These are phyloP conservation scores for Xanthia togata DNA, from an alignment of 2,888 invertebrate species.

Conservation along the genomic window DNA sequence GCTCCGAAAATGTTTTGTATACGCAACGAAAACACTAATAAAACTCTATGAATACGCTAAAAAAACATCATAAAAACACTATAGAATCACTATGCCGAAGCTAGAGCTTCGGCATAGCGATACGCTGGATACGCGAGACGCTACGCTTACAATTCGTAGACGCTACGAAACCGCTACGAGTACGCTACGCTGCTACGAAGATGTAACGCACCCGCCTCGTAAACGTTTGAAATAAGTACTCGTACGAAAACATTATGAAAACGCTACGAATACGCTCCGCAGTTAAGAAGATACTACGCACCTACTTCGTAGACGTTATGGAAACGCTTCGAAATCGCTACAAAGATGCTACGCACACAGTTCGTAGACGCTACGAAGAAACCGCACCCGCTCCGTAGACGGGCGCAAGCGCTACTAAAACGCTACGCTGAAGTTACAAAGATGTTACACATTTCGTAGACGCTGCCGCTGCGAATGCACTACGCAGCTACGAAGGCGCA, in stretches of 20 bases:
- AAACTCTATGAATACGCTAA: background rate
- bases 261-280: background rate
- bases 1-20: background rate
- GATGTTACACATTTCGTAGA: background rate
- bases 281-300: background rate
- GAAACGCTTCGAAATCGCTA: background rate
- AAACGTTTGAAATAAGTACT: background rate
- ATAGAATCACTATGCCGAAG: background rate
- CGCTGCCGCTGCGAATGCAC: too few species aligned
- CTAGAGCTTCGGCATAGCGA: too few species aligned
- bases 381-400: too few species aligned
- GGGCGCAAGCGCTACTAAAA: background rate
- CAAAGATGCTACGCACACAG: background rate
- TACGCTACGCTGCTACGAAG: background rate
- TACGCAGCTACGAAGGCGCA: background rate
- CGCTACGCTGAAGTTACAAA: background rate
- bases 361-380: slow-evolving; percentile 4
- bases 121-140: too few species aligned
- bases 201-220: too few species aligned
- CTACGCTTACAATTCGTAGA: background rate
- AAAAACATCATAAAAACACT: background rate
- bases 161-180: background rate
- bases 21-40: background rate
- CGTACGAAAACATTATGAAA: background rate
- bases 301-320: background rate